Evolutionary conservation across 2,797 vertebrate species (phyloP).

Genomic region (Apogon hyalosoma): DNA sequence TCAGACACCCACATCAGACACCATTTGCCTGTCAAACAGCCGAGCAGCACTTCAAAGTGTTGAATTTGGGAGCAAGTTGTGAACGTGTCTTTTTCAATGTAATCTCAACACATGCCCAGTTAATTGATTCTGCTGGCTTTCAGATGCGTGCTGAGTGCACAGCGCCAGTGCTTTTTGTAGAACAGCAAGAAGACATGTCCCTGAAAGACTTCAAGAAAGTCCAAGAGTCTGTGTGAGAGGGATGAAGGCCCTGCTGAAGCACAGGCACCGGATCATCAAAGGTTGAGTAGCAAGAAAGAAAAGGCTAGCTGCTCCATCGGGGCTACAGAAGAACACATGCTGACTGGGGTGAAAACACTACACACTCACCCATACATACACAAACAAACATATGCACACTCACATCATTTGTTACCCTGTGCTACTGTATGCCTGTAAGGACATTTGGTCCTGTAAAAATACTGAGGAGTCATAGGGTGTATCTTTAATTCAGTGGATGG

Average conservation of each 20-base stretch:
- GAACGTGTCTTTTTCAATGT: slow-evolving; percentile 52
- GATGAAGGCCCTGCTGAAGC: slow-evolving; percentile 36
- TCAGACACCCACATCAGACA: slow-evolving; percentile 35
- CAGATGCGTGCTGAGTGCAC: slow-evolving; percentile 35
- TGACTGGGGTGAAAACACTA: slow-evolving; percentile 34
- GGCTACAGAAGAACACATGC: slow-evolving; percentile 41
- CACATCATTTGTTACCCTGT: no score
- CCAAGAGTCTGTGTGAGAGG: slow-evolving; percentile 20
- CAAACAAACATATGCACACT: no score
- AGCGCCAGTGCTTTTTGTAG: slow-evolving; percentile 22
- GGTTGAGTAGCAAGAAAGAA: slow-evolving; percentile 47
- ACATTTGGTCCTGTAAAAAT: slow-evolving; percentile 59
- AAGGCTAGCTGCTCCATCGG: slow-evolving; percentile 45
- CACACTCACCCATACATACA: neutral
- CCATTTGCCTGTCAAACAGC: slow-evolving; percentile 58
- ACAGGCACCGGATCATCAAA: slow-evolving; percentile 53
- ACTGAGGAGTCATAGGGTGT: slow-evolving; percentile 50
- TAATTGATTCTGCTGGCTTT: slow-evolving; percentile 66
- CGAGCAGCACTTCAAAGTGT: slow-evolving; percentile 60
- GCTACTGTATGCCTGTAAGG: slow-evolving; percentile 39
- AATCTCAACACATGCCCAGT: slow-evolving; percentile 47
- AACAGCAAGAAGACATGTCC: slow-evolving; percentile 27
- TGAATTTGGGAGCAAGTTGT: slow-evolving; percentile 42
- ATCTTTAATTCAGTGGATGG: slow-evolving; percentile 68
- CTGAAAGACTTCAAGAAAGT: slow-evolving; percentile 47